phyloP scores from a whole-genome alignment of 2,888 invertebrate genomes.

The Piscicola geometra region DNA sequence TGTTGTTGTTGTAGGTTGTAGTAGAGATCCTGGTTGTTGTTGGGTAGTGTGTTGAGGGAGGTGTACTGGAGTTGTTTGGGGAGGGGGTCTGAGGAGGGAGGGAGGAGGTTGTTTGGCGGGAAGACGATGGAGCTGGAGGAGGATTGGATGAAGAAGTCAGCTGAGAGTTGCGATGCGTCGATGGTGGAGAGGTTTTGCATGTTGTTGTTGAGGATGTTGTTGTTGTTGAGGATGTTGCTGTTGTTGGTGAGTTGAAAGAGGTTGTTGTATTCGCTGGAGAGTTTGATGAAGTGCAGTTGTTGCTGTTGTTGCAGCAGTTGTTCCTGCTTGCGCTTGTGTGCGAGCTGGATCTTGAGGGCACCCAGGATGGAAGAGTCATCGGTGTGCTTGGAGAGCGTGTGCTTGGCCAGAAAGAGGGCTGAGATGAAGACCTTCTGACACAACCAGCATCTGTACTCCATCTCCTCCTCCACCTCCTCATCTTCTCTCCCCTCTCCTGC shows the following conservation, averaged over 20 bases:
- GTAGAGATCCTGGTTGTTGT: constrained; percentile 5
- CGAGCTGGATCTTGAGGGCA: neutral
- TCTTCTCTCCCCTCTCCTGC: no score
- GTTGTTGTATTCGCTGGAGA: no score
- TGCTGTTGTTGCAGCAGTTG: no score
- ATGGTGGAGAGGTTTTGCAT: constrained; percentile 19
- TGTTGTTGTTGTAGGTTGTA: constrained; percentile 17
- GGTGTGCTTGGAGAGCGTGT: constrained; percentile 31
- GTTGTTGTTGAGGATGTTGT: neutral
- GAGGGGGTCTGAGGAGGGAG: neutral
- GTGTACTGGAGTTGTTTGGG: neutral
- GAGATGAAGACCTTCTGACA: constrained; percentile 34
- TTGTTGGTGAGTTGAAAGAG: constrained; percentile 4
- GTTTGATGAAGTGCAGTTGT: no score
- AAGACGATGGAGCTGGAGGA: neutral
- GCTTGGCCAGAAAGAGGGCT: constrained; percentile 24
- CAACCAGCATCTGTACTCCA: constrained; percentile 30
- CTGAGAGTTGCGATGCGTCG: constrained; percentile 20
- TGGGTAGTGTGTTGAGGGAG: neutral
- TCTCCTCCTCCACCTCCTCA: no score
- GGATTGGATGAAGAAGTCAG: constrained; percentile 18
- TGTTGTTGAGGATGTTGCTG: neutral
- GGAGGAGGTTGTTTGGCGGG: neutral
- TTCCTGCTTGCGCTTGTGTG: neutral
- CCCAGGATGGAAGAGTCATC: neutral